Evolutionary conservation across 2,797 vertebrate genomes (phyloP), one percentile per base, ranked within the genome.

Genomic region (Sus cebifrons): DNA sequence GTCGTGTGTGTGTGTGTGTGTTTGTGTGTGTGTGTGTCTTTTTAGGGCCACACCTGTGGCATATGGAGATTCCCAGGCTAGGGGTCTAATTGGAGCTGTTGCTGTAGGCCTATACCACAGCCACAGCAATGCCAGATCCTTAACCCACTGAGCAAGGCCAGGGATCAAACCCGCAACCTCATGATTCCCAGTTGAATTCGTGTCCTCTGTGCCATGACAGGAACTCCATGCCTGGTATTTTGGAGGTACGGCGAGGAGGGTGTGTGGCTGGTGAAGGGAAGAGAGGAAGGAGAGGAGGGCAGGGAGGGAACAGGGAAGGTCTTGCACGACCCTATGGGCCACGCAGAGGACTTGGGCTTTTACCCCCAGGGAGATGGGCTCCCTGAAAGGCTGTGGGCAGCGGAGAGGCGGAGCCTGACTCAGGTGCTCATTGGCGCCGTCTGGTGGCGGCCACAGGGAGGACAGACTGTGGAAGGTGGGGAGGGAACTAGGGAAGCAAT

Each of bases 401-500:
- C 25, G 65, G 40, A 49, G 9, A 18, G 25, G 54, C 20, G 5
- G 0, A 23, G 18, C 49, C 62, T 32, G 84, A 44, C 21, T 40
- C 25, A 0, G n/a, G 83, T 49, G 83, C 36, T 79, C 60, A 14
- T 9, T 1, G 29, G 68, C 3, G 11, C 21, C 49, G 13, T 32
- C 74, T 86, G 67, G 88, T 49, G 74, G 44, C 6, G 7, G 10
- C 58, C 58, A 2, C 2, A 1, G 65, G 27, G 21, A 58, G 5
- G 17, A 73, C 58, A 23, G 44, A 52, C 64, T 14, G 16, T 8
- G 70, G 58, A 10, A 1, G 54, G 12, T 0, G 3, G 32, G 29
- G 5, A 2, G 0, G 20, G n/a, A 58, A 11, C 40, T 6, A 52
- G n/a, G 15, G 2, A 2, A 27, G n/a, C 12, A n/a, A 5, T 23